A percentile compares a stretch with the other conserved stretches of the same genome.
These are phyloP conservation scores for Mus minutoides DNA, from an alignment of 2,797 vertebrate species.

Conservation along the genomic window DNA sequence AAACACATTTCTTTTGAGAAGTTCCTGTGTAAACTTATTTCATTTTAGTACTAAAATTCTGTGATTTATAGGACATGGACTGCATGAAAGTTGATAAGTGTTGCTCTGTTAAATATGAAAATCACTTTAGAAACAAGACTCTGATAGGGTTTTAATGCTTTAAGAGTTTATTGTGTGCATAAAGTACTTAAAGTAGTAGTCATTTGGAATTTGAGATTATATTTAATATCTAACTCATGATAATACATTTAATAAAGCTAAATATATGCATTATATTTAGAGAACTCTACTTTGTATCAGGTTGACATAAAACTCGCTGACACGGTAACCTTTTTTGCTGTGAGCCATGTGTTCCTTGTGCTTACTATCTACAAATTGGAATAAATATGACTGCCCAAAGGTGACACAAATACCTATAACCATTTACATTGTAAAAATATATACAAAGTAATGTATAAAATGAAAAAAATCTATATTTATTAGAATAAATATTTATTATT, in stretches of 20 bases:
- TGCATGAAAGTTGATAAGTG: neutral
- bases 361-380: neutral
- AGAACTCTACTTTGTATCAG: too few relatives aligned
- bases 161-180: neutral
- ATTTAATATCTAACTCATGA: neutral
- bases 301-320: too few relatives aligned
- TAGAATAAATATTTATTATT: neutral
- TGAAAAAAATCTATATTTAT: neutral
- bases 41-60: neutral
- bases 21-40: neutral
- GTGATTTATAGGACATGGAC: neutral
- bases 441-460: neutral
- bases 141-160: neutral
- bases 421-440: constrained; percentile 1
- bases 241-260: neutral
- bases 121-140: constrained; percentile 3
- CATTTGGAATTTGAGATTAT: neutral
- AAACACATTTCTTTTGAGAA: neutral
- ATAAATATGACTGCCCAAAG: neutral
- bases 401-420: constrained; percentile 3
- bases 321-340: too few relatives aligned
- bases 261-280: neutral
- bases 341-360: neutral
- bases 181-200: neutral
- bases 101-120: neutral